A percentile compares a stretch with the other conserved stretches of the same genome.
phyloP scores from a whole-genome alignment of 2,888 invertebrate genomes.

The Mythimna vitellina region DNA sequence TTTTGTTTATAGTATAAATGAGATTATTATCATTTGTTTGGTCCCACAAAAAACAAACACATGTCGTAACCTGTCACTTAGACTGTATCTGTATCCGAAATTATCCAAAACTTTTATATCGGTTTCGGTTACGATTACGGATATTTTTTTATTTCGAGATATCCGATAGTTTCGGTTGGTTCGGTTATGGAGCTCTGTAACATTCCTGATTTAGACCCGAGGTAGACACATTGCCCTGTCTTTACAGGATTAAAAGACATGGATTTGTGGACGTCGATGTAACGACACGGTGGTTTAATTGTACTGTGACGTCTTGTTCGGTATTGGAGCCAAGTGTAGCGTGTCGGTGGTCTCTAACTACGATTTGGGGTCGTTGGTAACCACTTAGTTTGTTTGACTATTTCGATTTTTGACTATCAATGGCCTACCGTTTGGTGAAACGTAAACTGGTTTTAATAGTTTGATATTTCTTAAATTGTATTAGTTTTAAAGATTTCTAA shows the following conservation, averaged over 20 bases:
- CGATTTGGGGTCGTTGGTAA: constrained; percentile 28
- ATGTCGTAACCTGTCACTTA: no score
- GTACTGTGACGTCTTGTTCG: constrained; percentile 41
- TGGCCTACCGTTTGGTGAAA: neutral
- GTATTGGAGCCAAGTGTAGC: constrained; percentile 32
- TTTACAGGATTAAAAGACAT: constrained; percentile 46
- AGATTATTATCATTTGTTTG: no score
- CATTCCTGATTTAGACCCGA: constrained; percentile 11
- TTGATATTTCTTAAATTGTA: neutral
- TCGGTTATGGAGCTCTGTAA: no score
- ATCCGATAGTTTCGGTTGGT: no score
- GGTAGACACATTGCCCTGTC: constrained; percentile 25
- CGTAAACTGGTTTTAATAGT: neutral
- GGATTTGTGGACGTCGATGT: constrained; percentile 44
- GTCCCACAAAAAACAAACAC: no score
- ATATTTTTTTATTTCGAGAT: no score
- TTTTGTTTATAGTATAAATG: no score
- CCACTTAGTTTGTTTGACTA: constrained; percentile 15
- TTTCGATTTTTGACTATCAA: neutral
- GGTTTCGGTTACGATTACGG: no score
- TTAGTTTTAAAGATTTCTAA: no score
- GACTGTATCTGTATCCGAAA: no score
- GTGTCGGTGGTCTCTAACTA: constrained; percentile 14
- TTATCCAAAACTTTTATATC: no score
- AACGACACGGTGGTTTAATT: constrained; percentile 31